Conservation (phyloP, 2,797 vertebrate genomes). For the Chiloscyllium punctatum region DNA sequence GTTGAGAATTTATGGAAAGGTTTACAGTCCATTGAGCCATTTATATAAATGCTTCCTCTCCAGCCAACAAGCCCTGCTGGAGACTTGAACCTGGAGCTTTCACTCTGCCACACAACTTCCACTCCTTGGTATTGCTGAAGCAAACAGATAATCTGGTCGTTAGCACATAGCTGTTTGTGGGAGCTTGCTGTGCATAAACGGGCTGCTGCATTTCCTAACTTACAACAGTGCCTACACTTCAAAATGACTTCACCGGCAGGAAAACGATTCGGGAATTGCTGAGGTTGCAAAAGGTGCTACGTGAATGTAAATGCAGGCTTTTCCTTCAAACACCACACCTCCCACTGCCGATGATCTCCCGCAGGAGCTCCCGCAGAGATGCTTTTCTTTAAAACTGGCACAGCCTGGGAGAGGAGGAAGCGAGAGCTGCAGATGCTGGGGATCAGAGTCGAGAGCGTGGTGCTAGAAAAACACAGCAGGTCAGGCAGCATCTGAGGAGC, state of each 20-base stretch:
- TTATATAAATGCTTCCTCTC: too few relatives aligned
- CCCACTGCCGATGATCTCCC: neutral
- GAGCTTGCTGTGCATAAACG: neutral
- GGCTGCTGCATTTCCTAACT: neutral
- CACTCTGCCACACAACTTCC: too few relatives aligned
- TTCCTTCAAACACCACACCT: neutral
- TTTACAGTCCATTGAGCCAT: too few relatives aligned
- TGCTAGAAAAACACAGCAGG: too few relatives aligned
- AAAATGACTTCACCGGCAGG: neutral
- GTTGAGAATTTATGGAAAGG: too few relatives aligned
- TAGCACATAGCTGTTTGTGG: neutral
- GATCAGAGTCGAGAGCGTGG: too few relatives aligned
- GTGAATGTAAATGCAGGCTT: neutral
- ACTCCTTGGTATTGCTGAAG: too few relatives aligned
- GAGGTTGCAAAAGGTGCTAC: neutral
- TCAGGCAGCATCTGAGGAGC: too few relatives aligned
- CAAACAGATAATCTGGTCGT: neutral
- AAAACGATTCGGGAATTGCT: too few relatives aligned
- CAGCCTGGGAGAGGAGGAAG: neutral
- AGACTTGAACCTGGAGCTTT: too few relatives aligned
- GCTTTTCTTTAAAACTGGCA: neutral
- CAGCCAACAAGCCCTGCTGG: too few relatives aligned
- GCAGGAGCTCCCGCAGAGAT: neutral
- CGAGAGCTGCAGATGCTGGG: too few relatives aligned
- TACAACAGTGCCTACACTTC: neutral